A percentile compares a stretch with the other conserved stretches of the same genome.
These are phyloP conservation scores for Penaeus monodon DNA, from an alignment of 2,888 invertebrate genomes.

Conservation along the genomic window DNA sequence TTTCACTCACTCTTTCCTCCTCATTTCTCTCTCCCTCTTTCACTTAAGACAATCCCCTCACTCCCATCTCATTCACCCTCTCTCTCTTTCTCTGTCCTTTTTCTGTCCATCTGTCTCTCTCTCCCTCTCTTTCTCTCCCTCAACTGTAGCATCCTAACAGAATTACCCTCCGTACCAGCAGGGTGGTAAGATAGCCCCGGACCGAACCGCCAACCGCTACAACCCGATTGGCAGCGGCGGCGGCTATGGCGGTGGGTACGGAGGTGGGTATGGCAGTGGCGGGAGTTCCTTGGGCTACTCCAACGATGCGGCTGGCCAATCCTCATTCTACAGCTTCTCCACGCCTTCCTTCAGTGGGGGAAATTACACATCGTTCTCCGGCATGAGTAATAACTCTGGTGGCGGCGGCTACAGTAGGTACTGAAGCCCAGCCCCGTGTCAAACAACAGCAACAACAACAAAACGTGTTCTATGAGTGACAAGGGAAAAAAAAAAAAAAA, in stretches of 20 bases:
- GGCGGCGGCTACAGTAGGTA: constrained; percentile 44
- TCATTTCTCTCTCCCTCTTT: no score
- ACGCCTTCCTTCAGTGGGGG: constrained; percentile 57
- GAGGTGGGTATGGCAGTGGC: constrained; percentile 38
- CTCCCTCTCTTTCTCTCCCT: no score
- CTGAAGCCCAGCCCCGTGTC: constrained; percentile 37
- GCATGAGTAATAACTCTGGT: constrained; percentile 46
- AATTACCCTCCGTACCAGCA: constrained; percentile 48
- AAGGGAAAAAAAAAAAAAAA: neutral
- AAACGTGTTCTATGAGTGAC: constrained; percentile 43
- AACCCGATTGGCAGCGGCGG: constrained; percentile 60
- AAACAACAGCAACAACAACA: neutral
- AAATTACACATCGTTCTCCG: constrained; percentile 55
- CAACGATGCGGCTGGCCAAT: constrained; percentile 44
- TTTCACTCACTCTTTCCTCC: no score
- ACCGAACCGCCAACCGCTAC: constrained; percentile 60
- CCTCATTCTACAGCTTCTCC: constrained; percentile 57
- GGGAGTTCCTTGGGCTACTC: constrained; percentile 24
- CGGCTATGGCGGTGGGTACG: constrained; percentile 39
- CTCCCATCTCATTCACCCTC: no score
- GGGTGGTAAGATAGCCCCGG: constrained; percentile 58
- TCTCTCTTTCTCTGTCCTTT: no score
- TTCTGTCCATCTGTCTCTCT: no score
- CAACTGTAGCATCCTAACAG: constrained; percentile 20
- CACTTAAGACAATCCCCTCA: no score